Conservation (phyloP, 2,113 vertebrate genomes). For the Psilopogon haemacephalus region DNA sequence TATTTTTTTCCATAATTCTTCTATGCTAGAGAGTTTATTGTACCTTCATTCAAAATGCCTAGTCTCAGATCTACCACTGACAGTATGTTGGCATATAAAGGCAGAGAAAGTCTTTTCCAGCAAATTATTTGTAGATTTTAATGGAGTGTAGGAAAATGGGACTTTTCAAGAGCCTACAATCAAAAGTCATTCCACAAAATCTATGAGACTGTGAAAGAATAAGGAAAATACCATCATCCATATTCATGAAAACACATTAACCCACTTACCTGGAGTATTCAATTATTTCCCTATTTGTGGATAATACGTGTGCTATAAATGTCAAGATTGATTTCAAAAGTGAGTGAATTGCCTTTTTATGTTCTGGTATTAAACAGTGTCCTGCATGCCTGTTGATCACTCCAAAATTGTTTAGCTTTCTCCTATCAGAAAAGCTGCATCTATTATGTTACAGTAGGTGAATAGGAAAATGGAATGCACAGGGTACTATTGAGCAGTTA, state of each 20-base stretch:
- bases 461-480: neutral
- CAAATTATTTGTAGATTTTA: neutral
- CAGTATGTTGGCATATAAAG: neutral
- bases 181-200: slow-evolving; percentile 29
- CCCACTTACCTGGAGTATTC: slow-evolving; percentile 43
- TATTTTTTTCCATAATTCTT: neutral
- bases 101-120: neutral
- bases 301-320: slow-evolving; percentile 13
- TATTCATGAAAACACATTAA: slow-evolving; percentile 53
- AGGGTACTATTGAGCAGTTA: neutral
- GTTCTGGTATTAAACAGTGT: slow-evolving; percentile 9
- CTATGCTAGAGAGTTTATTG: neutral
- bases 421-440: neutral
- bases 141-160: neutral
- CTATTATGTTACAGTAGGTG: neutral
- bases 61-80: neutral
- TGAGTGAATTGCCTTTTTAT: slow-evolving; percentile 29
- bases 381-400: slow-evolving; percentile 1
- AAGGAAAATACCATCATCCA: slow-evolving; percentile 33
- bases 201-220: slow-evolving; percentile 1
- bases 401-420: slow-evolving; percentile 40
- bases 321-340: slow-evolving; percentile 46
- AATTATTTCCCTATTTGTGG: slow-evolving; percentile 45
- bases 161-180: slow-evolving; percentile 20
- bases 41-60: neutral